phyloP scores from a whole-genome alignment of 2,797 vertebrate species.

The Silurus aristotelis region DNA sequence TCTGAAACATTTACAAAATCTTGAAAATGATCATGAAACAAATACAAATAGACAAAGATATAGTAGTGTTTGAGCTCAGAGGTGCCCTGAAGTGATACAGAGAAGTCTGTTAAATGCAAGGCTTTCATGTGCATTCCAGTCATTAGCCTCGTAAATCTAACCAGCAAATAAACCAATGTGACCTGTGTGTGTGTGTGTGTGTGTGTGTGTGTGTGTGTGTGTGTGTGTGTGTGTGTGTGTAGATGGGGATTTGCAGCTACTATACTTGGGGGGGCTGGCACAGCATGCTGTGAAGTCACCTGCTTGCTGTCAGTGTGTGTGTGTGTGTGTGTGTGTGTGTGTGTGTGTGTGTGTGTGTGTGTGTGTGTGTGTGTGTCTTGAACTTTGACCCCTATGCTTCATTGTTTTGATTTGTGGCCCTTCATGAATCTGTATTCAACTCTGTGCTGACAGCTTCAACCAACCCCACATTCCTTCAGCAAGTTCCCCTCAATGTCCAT shows the following conservation, averaged over 20 bases:
- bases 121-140: slow-evolving; percentile 9
- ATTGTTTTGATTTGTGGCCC: slow-evolving; percentile 51
- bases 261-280: slow-evolving; percentile 28
- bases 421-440: slow-evolving; percentile 58
- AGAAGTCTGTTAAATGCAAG: slow-evolving; percentile 4
- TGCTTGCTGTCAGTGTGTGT: slow-evolving; percentile 25
- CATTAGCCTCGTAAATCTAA: slow-evolving; percentile 18
- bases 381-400: slow-evolving; percentile 15
- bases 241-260: slow-evolving; percentile 8
- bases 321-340: slow-evolving; percentile 15
- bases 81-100: neutral
- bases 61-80: neutral
- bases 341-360: slow-evolving; percentile 18
- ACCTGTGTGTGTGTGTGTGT: slow-evolving; percentile 19
- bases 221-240: neutral
- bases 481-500: slow-evolving; percentile 40
- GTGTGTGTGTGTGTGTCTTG: slow-evolving; percentile 18
- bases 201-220: neutral
- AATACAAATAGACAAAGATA: neutral
- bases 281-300: slow-evolving; percentile 31
- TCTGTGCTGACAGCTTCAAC: slow-evolving; percentile 51
- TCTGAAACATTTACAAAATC: neutral
- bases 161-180: slow-evolving; percentile 19
- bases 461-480: slow-evolving; percentile 43
- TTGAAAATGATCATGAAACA: neutral